Evolutionary conservation across 2,888 invertebrate species (phyloP).

Genomic region (Ophion ellenae): DNA sequence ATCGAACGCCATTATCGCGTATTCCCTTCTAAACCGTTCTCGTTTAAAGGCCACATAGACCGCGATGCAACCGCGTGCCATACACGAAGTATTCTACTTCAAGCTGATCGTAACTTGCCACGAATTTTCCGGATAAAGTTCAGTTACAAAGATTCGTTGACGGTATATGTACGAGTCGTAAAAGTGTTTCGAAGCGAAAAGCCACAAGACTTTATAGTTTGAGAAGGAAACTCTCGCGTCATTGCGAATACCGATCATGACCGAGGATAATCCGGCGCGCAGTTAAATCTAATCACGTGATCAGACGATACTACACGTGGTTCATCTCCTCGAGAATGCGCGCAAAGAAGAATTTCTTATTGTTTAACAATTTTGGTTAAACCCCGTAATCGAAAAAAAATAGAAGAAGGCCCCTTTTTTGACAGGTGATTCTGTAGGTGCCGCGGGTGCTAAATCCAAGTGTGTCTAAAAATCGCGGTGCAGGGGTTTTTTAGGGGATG

Average conservation of each 20-base stretch:
- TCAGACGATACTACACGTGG: slow-evolving; percentile 9
- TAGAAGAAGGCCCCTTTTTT: too few species aligned
- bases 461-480: too few species aligned
- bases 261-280: slow-evolving; percentile 25
- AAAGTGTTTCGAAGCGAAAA: slow-evolving; percentile 43
- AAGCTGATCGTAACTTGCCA: slow-evolving; percentile 48
- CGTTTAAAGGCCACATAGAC: slow-evolving; percentile 41
- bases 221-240: slow-evolving; percentile 38
- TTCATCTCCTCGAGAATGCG: slow-evolving; percentile 2
- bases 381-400: too few species aligned
- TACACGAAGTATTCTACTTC: slow-evolving; percentile 29
- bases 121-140: slow-evolving; percentile 46
- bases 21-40: slow-evolving; percentile 54
- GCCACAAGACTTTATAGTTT: slow-evolving; percentile 41
- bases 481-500: too few species aligned
- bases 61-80: slow-evolving; percentile 20
- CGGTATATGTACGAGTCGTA: slow-evolving; percentile 34
- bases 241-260: slow-evolving; percentile 22
- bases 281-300: slow-evolving; percentile 35
- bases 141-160: slow-evolving; percentile 43
- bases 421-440: too few species aligned
- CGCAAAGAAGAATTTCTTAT: slow-evolving; percentile 12
- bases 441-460: too few species aligned
- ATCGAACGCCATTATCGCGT: slow-evolving; percentile 59
- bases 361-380: background rate